Conservation (phyloP, 2,888 invertebrate species). For the Tanypteryx hageni region DNA sequence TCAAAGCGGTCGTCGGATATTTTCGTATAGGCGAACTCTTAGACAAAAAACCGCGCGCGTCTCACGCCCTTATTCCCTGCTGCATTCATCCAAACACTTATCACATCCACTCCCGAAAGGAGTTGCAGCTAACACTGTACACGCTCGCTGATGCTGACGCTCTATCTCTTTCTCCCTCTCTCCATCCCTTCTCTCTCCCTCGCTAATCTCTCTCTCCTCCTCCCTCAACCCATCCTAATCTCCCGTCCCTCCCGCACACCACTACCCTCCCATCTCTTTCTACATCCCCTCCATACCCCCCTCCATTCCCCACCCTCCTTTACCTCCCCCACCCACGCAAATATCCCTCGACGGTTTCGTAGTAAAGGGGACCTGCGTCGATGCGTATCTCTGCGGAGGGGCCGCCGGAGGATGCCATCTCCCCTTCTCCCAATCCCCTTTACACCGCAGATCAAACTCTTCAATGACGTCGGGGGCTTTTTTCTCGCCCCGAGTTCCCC, state of each 20-base stretch:
- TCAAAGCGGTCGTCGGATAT: no score
- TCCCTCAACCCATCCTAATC: neutral
- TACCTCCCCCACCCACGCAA: neutral
- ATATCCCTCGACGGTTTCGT: neutral
- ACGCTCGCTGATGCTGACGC: constrained; percentile 9
- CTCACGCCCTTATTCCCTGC: constrained; percentile 20
- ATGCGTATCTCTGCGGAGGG: constrained; percentile 31
- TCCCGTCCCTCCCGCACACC: neutral
- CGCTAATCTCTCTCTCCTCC: neutral
- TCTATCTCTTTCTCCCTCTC: constrained; percentile 10
- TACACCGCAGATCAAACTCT: constrained; percentile 18
- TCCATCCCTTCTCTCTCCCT: neutral
- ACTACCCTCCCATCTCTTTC: neutral
- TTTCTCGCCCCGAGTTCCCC: neutral
- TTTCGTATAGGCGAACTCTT: neutral
- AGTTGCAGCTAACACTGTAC: constrained; percentile 50
- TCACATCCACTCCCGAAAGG: constrained; percentile 50
- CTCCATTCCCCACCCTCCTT: neutral
- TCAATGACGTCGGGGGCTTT: constrained; percentile 28
- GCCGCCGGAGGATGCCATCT: neutral
- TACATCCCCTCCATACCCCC: no score
- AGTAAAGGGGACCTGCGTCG: neutral
- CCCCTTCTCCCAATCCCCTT: neutral
- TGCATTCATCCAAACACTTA: constrained; percentile 41
- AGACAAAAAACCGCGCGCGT: neutral